These are phyloP conservation scores for Neomonachus schauinslandi DNA, from an alignment of 2,113 vertebrate species.

Conservation along the genomic window DNA sequence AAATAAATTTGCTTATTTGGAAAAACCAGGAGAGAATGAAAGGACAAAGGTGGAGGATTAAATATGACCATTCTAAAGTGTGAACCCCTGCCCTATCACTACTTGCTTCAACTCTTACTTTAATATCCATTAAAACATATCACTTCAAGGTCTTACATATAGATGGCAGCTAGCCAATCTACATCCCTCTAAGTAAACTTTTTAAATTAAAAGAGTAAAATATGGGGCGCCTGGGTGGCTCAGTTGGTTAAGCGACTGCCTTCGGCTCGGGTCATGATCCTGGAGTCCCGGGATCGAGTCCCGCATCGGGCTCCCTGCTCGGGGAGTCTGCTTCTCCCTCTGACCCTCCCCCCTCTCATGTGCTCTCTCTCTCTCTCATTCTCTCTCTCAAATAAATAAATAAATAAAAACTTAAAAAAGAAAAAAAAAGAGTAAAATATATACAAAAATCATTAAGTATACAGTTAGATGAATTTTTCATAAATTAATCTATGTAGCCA, in stretches of 20 bases:
- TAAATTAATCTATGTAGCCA: not conserved
- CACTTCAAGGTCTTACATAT: not conserved
- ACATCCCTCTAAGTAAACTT: not conserved
- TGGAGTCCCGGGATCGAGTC: no score
- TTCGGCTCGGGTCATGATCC: no score
- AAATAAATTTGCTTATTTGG: slow-evolving; percentile 30
- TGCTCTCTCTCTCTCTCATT: no score
- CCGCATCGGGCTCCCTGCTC: no score
- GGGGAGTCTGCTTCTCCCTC: no score
- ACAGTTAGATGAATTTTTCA: not conserved
- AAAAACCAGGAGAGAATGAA: not conserved
- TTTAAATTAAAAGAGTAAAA: slow-evolving; percentile 24
- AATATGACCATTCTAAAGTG: not conserved
- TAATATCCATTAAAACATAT: not conserved
- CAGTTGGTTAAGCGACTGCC: no score
- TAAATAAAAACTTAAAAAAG: no score
- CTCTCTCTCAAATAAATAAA: no score
- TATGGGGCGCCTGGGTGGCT: not conserved
- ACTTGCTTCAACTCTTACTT: not conserved
- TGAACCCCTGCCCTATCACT: not conserved
- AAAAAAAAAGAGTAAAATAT: not conserved
- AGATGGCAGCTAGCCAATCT: not conserved
- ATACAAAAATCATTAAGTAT: not conserved
- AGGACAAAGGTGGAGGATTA: not conserved
- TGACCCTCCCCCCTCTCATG: no score